Conservation (phyloP, 2,797 vertebrate species). For the Lepus townsendii region DNA sequence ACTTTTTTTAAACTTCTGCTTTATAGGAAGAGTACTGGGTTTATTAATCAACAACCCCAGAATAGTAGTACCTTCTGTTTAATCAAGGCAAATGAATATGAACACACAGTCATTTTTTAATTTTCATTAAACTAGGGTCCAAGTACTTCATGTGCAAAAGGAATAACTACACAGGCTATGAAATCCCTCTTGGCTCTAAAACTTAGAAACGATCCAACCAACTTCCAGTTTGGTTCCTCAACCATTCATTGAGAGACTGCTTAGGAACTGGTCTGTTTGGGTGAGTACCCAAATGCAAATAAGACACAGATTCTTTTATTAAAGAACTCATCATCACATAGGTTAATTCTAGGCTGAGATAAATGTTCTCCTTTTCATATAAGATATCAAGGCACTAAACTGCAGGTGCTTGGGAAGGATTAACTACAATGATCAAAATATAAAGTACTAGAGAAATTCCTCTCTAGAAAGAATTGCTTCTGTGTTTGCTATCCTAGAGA, state of each 20-base stretch:
- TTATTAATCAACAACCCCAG: background rate
- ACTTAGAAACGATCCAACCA: background rate
- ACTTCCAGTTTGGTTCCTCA: background rate
- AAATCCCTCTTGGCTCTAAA: background rate
- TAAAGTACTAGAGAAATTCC: background rate
- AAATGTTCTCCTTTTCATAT: background rate
- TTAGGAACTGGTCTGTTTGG: accelerated
- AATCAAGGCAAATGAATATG: background rate
- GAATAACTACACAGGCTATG: background rate
- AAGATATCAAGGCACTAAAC: background rate
- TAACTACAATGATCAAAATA: background rate
- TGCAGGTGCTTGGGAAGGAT: background rate
- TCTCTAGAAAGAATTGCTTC: background rate
- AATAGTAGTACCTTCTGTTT: background rate
- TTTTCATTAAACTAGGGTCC: background rate
- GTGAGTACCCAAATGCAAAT: background rate
- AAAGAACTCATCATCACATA: background rate
- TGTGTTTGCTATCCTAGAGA: background rate
- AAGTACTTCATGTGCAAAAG: background rate
- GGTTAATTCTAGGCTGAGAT: background rate
- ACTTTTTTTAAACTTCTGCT: background rate
- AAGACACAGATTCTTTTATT: background rate
- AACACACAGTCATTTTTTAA: background rate
- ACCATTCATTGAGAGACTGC: background rate
- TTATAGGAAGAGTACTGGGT: background rate